Conservation (phyloP, 2,797 vertebrate genomes). For the Sebastes trivittatus region DNA sequence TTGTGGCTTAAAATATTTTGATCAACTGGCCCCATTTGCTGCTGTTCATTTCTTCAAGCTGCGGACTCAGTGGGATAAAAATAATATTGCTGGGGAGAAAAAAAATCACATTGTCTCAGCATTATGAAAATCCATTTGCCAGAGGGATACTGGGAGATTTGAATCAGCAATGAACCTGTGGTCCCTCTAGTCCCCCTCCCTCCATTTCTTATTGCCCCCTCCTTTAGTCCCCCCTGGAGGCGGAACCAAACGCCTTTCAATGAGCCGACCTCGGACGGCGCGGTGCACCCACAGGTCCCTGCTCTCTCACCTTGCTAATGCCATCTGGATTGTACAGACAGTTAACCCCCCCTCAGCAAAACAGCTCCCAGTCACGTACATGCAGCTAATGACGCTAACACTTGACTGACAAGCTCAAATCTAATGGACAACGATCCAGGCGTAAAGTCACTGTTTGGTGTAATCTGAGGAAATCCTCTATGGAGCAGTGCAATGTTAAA, state of each 20-base stretch:
- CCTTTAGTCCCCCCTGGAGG: constrained; percentile 52
- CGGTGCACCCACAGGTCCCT: constrained; percentile 53
- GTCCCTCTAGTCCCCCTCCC: constrained; percentile 35
- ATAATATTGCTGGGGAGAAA: constrained; percentile 10
- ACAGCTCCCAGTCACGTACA: constrained; percentile 39
- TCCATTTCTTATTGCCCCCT: constrained; percentile 25
- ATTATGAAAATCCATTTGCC: constrained; percentile 79
- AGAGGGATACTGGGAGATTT: constrained; percentile 71
- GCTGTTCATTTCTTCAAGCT: constrained; percentile 34
- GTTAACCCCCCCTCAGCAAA: constrained; percentile 10
- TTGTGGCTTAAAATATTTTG: constrained; percentile 7
- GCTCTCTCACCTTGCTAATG: constrained; percentile 67
- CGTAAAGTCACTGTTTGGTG: constrained; percentile 19
- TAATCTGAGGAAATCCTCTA: constrained; percentile 34
- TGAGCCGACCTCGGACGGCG: constrained; percentile 52
- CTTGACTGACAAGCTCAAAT: constrained; percentile 33
- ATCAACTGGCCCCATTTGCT: constrained; percentile 1
- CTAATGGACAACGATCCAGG: constrained; percentile 12
- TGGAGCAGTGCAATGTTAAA: neutral
- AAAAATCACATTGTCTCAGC: constrained; percentile 72
- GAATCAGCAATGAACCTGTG: constrained; percentile 77
- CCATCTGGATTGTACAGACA: constrained; percentile 44
- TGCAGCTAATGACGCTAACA: constrained; percentile 32
- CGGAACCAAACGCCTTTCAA: constrained; percentile 69
- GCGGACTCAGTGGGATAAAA: constrained; percentile 31